These are phyloP conservation scores for Aphelinus certus DNA, from an alignment of 1,140 invertebrate genomes.

Conservation along the genomic window DNA sequence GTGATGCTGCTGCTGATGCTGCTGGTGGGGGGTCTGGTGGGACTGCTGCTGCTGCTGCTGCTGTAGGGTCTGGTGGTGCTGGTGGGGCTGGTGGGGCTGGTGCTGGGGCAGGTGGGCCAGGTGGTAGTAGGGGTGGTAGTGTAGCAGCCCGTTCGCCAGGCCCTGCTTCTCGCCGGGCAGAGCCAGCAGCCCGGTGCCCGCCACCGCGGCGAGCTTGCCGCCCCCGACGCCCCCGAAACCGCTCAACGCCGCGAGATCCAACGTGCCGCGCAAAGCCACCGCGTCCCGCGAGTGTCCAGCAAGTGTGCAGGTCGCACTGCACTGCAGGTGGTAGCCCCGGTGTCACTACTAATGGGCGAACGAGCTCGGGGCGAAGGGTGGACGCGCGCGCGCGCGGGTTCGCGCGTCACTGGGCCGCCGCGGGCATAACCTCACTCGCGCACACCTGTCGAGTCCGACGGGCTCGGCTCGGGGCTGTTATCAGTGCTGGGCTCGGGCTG, in stretches of 20 bases:
- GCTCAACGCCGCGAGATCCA: conserved; percentile 61
- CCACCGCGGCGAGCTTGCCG: conserved; percentile 57
- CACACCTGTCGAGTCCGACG: no score
- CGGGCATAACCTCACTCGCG: no score
- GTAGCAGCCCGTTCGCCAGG: conserved; percentile 46
- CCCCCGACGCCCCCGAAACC: conserved; percentile 51
- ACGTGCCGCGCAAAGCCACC: conserved; percentile 44
- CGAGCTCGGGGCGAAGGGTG: background rate
- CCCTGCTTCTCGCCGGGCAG: conserved; percentile 61
- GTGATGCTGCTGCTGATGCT: background rate
- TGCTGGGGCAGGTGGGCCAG: background rate
- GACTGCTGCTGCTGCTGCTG: conserved; percentile 1
- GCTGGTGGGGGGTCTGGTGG: background rate
- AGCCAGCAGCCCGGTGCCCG: conserved; percentile 63
- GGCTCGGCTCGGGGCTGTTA: background rate
- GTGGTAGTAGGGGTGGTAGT: conserved; percentile 27
- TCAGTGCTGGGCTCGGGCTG: conserved; percentile 32
- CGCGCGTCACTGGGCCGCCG: no score
- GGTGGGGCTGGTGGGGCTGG: conserved; percentile 2
- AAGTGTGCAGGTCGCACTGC: no score
- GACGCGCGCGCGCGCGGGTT: background rate
- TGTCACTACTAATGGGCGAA: background rate
- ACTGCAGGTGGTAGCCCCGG: no score
- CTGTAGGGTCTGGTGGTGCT: conserved; percentile 31
- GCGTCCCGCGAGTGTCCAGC: no score